Evolutionary conservation across 2,113 vertebrate species (phyloP).

Genomic region (Todiramphus saurophagus): DNA sequence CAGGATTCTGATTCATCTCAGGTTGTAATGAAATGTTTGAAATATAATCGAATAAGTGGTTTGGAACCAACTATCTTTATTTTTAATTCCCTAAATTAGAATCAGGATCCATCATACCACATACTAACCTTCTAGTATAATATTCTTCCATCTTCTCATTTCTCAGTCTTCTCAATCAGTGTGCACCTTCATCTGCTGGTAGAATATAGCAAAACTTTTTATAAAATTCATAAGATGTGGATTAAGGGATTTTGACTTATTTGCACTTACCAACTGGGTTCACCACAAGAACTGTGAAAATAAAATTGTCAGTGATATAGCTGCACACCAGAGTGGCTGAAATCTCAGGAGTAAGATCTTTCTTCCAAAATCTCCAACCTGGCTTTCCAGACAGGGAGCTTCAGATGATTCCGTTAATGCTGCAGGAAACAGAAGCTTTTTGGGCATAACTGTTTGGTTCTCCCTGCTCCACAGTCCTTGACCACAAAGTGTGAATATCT

Average conservation of each 20-base stretch:
- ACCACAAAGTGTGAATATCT: not conserved
- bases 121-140: not conserved
- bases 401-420: not conserved
- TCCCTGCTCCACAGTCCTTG: fast-evolving
- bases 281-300: not conserved
- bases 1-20: not conserved
- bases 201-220: not conserved
- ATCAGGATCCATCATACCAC: not conserved
- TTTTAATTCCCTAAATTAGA: not conserved
- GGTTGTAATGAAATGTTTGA: not conserved
- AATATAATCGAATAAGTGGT: not conserved
- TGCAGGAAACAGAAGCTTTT: not conserved
- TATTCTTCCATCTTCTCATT: not conserved
- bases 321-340: not conserved
- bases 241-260: not conserved
- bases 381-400: not conserved
- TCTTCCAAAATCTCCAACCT: not conserved
- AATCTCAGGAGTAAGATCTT: not conserved
- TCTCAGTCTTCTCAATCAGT: not conserved
- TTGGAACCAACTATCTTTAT: not conserved
- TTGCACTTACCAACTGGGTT: not conserved
- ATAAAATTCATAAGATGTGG: not conserved
- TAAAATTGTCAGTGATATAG: not conserved
- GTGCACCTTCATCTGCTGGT: not conserved
- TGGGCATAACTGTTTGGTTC: not conserved